Percentiles rank a stretch among this genome's conserved stretches.
These are phyloP conservation scores for Calameuta idolon DNA, from an alignment of 2,888 invertebrate genomes.

Conservation along the genomic window DNA sequence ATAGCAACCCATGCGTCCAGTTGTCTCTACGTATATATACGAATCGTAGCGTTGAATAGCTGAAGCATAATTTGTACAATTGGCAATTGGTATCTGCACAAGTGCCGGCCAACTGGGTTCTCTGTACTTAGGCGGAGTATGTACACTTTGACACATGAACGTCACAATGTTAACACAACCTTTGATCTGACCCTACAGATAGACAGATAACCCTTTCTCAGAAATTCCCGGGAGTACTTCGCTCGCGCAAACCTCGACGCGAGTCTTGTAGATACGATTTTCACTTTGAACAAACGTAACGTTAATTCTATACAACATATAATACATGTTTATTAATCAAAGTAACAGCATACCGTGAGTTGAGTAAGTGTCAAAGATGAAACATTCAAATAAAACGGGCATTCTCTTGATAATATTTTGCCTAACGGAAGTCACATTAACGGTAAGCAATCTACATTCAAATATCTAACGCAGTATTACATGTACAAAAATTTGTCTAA, in stretches of 20 bases:
- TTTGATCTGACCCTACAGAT: constrained; percentile 32
- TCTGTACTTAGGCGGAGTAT: constrained; percentile 14
- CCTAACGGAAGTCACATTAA: neutral
- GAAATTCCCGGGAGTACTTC: neutral
- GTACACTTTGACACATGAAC: neutral
- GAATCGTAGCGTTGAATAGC: neutral
- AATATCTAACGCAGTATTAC: neutral
- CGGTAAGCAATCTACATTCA: neutral
- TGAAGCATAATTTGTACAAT: constrained; percentile 18
- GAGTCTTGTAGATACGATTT: neutral
- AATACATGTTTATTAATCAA: neutral
- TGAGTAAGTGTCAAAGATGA: neutral
- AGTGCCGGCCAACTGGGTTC: neutral
- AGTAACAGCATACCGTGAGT: neutral
- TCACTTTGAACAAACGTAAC: neutral
- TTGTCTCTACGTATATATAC: neutral
- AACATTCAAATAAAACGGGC: neutral
- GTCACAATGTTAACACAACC: constrained; percentile 29
- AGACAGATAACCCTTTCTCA: constrained; percentile 43
- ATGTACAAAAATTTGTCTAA: neutral
- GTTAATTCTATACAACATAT: neutral
- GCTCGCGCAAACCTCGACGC: neutral
- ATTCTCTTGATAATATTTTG: neutral
- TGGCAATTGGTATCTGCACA: constrained; percentile 19
- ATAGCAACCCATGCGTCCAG: neutral